Percentiles rank a stretch among this genome's conserved stretches.
Conservation (phyloP, 2,888 invertebrate species). For the Galerucella calmariensis region DNA sequence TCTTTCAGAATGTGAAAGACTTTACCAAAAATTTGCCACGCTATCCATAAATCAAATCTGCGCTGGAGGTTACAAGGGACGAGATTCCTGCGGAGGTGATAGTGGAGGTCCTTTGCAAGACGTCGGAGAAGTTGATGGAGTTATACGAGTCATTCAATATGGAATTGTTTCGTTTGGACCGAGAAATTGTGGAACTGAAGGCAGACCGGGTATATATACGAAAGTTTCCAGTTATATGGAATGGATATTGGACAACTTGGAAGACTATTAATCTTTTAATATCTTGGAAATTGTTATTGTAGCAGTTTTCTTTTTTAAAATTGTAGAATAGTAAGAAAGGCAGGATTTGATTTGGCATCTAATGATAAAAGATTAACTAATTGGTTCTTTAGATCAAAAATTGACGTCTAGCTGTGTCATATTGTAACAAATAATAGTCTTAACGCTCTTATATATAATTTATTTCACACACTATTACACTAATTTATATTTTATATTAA, state of each 20-base stretch:
- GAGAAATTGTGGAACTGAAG: slow-evolving; percentile 61
- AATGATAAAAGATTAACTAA: neutral
- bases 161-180: slow-evolving; percentile 66
- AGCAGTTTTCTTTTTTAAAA: neutral
- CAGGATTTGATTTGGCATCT: neutral
- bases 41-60: slow-evolving; percentile 68
- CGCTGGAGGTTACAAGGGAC: slow-evolving; percentile 71
- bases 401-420: too few relatives aligned
- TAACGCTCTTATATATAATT: too few relatives aligned
- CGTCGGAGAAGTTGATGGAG: slow-evolving; percentile 60
- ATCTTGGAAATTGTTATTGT: neutral
- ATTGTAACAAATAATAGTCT: too few relatives aligned
- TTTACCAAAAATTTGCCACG: slow-evolving; percentile 53
- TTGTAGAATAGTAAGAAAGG: neutral
- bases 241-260: slow-evolving; percentile 71
- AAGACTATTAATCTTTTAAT: slow-evolving; percentile 18
- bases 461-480: too few relatives aligned
- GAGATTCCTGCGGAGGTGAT: slow-evolving; percentile 75
- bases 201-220: slow-evolving; percentile 76
- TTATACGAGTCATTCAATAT: slow-evolving; percentile 67
- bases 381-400: too few relatives aligned
- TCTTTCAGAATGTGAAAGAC: slow-evolving; percentile 55
- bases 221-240: slow-evolving; percentile 69
- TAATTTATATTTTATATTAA: too few relatives aligned
- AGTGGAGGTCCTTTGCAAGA: slow-evolving; percentile 74